Base-by-base conservation (phyloP, 64 coral and sea anemone species). In the Orbicella faveolata region DNA sequence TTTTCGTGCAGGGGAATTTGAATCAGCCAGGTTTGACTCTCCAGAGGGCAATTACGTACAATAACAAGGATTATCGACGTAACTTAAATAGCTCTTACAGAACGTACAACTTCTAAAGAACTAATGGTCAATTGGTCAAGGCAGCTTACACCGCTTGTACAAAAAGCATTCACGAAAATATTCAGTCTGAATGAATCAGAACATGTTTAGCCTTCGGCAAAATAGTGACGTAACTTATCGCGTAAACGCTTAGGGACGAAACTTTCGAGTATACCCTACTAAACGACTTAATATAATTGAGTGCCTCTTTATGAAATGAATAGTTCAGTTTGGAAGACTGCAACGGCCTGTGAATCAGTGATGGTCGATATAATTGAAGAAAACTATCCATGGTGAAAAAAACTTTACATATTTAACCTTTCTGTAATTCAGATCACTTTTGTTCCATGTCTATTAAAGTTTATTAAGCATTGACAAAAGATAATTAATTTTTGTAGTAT, bases 41-140 rank as follows among this genome's bases (percentile, higher is more conserved):
- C 82, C 52, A 17, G 65, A 72, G 82, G 63, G 20, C 65, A 85
- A 85, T 85, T 85, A 85, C 37, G 39, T 20, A 85, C 82, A 85
- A 85, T 85, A 33, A 72, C 65, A 25, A 52, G 64, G 82, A 85
- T 85, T 85, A 85, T 44, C 55, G 55, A 20, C 70, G 21, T 34
- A 64, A 30, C 41, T 85, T 20, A 25, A 51, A 85, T 26, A 85
- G 82, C 82, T 66, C 53, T 85, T 85, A 85, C 70, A n/a, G 23
- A 72, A 13, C 35, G 37, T 85, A 52, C 19, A 69, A 70, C 80
- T 66, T 51, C 10, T 70, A 33, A 72, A 63, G 37, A 66, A 11
- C 65, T 72, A n/a, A 85, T 68, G 37, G 82, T 11, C 37, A 85
- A 33, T 84, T 10, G 20, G 36, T 72, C 63, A 68, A 72, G 79